Conservation (phyloP, 2,113 vertebrate species). For the Peucedramus taeniatus region DNA sequence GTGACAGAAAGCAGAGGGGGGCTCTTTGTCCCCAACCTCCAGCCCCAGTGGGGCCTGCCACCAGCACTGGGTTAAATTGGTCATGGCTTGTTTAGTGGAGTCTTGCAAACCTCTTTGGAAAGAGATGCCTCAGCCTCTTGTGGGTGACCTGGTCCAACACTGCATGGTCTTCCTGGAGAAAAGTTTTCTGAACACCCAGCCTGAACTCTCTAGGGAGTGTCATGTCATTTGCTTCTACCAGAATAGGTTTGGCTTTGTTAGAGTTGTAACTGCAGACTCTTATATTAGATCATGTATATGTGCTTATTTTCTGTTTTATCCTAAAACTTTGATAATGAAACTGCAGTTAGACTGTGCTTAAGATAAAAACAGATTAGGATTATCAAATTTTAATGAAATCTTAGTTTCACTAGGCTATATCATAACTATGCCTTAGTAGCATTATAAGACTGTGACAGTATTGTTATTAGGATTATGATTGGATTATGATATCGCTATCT, state of each 20-base stretch:
- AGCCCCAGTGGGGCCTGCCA: neutral
- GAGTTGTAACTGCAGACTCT: neutral
- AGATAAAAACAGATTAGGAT: neutral
- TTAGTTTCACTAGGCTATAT: neutral
- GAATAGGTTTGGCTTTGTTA: neutral
- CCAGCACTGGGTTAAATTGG: neutral
- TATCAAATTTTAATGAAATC: neutral
- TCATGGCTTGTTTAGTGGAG: neutral
- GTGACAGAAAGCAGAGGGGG: neutral
- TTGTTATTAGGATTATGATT: neutral
- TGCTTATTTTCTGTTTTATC: neutral
- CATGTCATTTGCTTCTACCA: neutral
- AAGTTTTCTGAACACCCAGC: neutral
- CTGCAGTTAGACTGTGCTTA: neutral
- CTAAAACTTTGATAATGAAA: neutral
- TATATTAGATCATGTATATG: neutral
- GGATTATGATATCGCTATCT: neutral
- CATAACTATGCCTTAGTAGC: neutral
- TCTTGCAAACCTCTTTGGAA: neutral
- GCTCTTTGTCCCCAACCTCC: neutral
- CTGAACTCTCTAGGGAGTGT: neutral
- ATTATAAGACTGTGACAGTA: neutral
- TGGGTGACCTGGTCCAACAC: neutral
- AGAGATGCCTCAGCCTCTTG: neutral
- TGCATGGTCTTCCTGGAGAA: neutral